Percentiles rank a stretch among this genome's conserved stretches.
Conservation (phyloP, 2,797 vertebrate species). For the Ctenopoma multispine region DNA sequence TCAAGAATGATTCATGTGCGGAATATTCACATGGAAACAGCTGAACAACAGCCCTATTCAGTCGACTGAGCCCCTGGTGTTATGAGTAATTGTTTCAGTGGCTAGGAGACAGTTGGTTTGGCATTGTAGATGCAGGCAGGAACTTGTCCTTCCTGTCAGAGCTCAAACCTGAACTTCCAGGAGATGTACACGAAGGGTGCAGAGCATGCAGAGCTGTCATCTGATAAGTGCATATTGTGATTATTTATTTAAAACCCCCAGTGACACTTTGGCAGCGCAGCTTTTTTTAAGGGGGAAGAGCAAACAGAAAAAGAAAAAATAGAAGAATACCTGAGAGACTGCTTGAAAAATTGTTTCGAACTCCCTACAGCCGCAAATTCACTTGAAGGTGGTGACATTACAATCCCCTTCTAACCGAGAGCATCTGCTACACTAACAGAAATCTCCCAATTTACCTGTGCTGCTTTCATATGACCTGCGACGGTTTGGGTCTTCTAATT, state of each 20-base stretch:
- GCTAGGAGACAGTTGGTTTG: constrained; percentile 67
- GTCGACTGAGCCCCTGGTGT: constrained; percentile 49
- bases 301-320: constrained; percentile 25
- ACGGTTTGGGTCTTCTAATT: constrained; percentile 56
- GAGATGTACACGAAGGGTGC: constrained; percentile 32
- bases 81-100: constrained; percentile 69
- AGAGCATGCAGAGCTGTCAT: constrained; percentile 58
- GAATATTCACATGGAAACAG: constrained; percentile 63
- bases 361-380: constrained; percentile 26
- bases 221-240: constrained; percentile 69
- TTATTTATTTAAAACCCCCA: constrained; percentile 79
- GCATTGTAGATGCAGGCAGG: constrained; percentile 62
- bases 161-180: constrained; percentile 71
- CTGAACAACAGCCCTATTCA: constrained; percentile 77
- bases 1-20: constrained; percentile 53
- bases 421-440: constrained; percentile 46
- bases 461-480: constrained; percentile 43
- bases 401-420: constrained; percentile 24
- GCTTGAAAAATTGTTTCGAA: constrained; percentile 39
- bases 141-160: constrained; percentile 75
- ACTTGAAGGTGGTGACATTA: constrained; percentile 47
- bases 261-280: constrained; percentile 65
- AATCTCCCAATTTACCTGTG: constrained; percentile 39
- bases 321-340: constrained; percentile 24
- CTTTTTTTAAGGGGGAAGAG: constrained; percentile 47